Base-by-base conservation (phyloP, 1,140 invertebrate genomes). In the Nephotettix cincticeps region DNA sequence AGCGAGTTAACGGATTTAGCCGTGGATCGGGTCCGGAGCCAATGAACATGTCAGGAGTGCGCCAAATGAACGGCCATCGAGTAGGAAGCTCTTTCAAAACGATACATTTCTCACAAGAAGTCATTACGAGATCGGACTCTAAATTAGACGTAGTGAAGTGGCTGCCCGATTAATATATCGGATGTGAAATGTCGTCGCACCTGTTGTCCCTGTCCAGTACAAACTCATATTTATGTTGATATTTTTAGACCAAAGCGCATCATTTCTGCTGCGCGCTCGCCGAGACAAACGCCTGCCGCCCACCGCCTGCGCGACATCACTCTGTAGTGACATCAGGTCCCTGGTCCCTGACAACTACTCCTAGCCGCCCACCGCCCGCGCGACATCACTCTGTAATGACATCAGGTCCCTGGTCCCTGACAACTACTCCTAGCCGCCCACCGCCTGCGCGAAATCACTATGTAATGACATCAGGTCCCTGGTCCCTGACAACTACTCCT, bases 211-310 rank as follows among this genome's bases (percentile, higher is more conserved):
- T 61, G 56, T 61, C 56, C 21, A 61, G 56, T 28, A 14, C 56
- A 61, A 61, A 61, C 56, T 61, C 56, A 61, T 61, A 61, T 61
- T 61, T 61, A 61, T 61, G 56, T 61, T 61, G 56, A 27, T 61
- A 61, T 61, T 61, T 61, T 61, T 61, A 61, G 56, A 25, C 47
- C 56, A 61, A 27, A 61, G 56, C 56, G 56, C 56, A 61, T 61
- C 56, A 61, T 61, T 61, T 61, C 56, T 23, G 23, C 21, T 28
- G 56, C 56, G 56, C 4, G 21, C 56, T 28, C 56, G 4, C 4
- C 32, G 32, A 36, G 32, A 36, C 32, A 36, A 36, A 36, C 32
- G 32, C 32, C 14, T 14, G 4, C 4, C 32, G 32, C 32, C 32
- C 32, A 36, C 32, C 32, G 14, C 32, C 32, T n/a, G n/a, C n/a